phyloP scores from a whole-genome alignment of 2,888 invertebrate genomes.

The Cephus spinipes region DNA sequence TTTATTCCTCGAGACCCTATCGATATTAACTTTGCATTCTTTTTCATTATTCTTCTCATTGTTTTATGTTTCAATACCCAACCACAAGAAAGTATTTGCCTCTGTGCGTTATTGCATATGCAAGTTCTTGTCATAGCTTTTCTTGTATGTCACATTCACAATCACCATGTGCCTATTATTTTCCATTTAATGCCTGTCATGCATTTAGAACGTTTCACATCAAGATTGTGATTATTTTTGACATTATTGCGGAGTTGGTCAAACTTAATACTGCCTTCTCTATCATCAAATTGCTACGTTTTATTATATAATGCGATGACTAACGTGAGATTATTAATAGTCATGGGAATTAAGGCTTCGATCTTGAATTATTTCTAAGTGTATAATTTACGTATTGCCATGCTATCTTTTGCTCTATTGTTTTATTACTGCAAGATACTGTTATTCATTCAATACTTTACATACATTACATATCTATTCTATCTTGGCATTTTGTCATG shows the following conservation, averaged over 20 bases:
- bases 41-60: constrained; percentile 7
- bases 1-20: neutral
- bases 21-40: constrained; percentile 6
- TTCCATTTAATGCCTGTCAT: neutral
- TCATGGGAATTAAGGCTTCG: neutral
- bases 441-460: neutral
- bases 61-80: neutral
- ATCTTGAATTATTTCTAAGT: neutral
- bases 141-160: neutral
- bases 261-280: neutral
- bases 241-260: neutral
- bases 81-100: neutral
- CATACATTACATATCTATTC: neutral
- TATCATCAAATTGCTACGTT: neutral
- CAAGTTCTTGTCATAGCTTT: neutral
- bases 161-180: neutral
- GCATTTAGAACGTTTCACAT: neutral
- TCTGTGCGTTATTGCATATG: neutral
- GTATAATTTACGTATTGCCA: neutral
- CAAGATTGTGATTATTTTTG: neutral
- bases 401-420: neutral
- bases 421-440: neutral
- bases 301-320: neutral
- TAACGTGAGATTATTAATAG: neutral
- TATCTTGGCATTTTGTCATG: neutral